Conservation (phyloP, 2,113 vertebrate genomes). For the Apteryx owenii region DNA sequence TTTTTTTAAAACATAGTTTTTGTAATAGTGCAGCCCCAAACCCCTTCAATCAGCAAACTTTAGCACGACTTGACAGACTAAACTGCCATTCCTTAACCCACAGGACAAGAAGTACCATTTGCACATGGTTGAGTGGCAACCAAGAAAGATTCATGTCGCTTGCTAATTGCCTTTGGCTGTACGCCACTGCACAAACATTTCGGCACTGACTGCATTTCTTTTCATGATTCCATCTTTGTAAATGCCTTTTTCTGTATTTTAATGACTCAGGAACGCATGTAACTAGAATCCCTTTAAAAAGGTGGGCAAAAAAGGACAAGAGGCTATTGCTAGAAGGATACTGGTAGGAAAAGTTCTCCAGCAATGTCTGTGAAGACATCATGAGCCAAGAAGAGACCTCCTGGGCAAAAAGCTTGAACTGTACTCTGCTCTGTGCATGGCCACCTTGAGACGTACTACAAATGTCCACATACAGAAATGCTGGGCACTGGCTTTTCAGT, state of each 20-base stretch:
- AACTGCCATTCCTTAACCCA: conserved; percentile 68
- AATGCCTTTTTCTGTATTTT: conserved; percentile 16
- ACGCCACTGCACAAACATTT: not conserved
- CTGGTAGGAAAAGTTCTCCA: not conserved
- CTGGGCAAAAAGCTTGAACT: not conserved
- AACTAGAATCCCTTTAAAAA: not conserved
- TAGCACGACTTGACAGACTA: conserved; percentile 49
- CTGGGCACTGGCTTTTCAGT: not conserved
- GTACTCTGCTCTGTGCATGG: no score
- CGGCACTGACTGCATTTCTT: not conserved
- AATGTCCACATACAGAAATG: not conserved
- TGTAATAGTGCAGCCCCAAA: conserved; percentile 57
- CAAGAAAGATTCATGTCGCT: conserved; percentile 51
- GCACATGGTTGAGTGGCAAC: conserved; percentile 47
- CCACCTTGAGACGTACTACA: not conserved
- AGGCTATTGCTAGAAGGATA: not conserved
- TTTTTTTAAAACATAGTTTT: conserved; percentile 49
- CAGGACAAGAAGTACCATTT: conserved; percentile 65
- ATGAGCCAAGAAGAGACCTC: not conserved
- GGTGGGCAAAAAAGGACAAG: not conserved
- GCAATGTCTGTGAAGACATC: not conserved
- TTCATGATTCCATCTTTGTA: not conserved
- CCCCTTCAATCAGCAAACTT: conserved; percentile 71
- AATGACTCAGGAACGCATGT: not conserved
- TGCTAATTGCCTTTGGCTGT: conserved; percentile 68